Base-by-base conservation (phyloP, 2,113 vertebrate genomes). In the Cyprinodon tularosa region DNA sequence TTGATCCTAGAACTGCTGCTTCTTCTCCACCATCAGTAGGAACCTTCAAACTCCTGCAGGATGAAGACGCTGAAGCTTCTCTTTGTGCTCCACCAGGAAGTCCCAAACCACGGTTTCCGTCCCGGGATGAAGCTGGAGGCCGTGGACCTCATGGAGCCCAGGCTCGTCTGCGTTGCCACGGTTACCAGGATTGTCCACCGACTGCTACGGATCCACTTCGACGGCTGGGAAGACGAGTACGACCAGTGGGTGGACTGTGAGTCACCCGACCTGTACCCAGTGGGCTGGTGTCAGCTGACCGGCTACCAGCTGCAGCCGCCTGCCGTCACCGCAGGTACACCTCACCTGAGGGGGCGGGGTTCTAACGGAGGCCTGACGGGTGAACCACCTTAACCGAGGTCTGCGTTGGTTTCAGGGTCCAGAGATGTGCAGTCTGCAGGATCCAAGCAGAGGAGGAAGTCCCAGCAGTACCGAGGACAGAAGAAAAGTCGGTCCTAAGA, bases 191-290 rank as follows among this genome's bases (percentile, higher is more conserved):
- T 98, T 1, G 96, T 98, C 81, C 96, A 98, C 88, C 95, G 97
- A 22, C 94, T 99, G 17, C 91, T 99, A 84, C 93, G 97, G 86
- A 97, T 99, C 73, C 97, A 98, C 92, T 99, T 99, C 10, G 97
- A 99, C 37, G 97, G 97, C 47, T 99, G 97, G 97, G 97, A 98
- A 68, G 97, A 98, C 68, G 97, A 98, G 38, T 98, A 98, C 62
- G 97, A 99, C 74, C 97, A 99, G 84, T 99, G 97, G 97, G 97
- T 99, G 90, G 97, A 99, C 82, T 98, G 97, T 4, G 95, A 96
- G 93, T 98, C 97, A 44, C 95, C 97, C 63, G 97, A 98, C 92
- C 95, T 98, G 78, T 99, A 98, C 90, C 97, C 97, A 0, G 96
- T 98, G 53, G 97, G 97, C 59, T 99, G 97, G 97, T 99, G 97